Evolutionary conservation across 2,797 vertebrate genomes (phyloP).

Genomic region (Lepidocolaptes lacrymiger): DNA sequence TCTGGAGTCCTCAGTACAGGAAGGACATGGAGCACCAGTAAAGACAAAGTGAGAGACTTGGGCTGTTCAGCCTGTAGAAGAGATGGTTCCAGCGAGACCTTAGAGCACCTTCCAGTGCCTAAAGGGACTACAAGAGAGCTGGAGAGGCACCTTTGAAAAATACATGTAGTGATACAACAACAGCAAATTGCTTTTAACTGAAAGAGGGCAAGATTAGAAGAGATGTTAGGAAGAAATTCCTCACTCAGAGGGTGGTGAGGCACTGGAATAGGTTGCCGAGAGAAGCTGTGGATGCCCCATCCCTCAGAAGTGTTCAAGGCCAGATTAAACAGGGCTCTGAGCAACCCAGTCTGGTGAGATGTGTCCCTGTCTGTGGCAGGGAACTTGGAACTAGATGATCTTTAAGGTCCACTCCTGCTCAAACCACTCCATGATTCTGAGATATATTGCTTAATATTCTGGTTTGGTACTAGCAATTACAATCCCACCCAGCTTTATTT

Average conservation of each 20-base stretch:
- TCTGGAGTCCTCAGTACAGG: neutral
- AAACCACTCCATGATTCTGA: neutral
- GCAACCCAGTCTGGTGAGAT: neutral
- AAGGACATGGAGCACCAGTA: neutral
- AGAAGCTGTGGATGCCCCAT: neutral
- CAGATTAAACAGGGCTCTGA: neutral
- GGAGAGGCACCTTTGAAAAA: neutral
- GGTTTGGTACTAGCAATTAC: neutral
- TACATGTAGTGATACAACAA: neutral
- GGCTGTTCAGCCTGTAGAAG: neutral
- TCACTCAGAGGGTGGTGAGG: neutral
- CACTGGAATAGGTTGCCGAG: neutral
- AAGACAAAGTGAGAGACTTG: neutral
- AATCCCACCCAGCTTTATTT: neutral
- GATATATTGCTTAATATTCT: neutral
- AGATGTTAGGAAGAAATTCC: neutral
- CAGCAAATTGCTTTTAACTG: neutral
- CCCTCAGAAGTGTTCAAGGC: neutral
- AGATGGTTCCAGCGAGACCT: neutral
- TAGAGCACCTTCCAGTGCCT: neutral
- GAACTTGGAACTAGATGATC: neutral
- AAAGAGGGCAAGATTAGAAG: neutral
- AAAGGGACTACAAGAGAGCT: neutral
- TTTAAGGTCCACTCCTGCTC: neutral
- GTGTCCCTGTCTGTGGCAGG: neutral